phyloP scores from a whole-genome alignment of 53 echinoderm and acorn worm genomes.

The Arbacia lixula region DNA sequence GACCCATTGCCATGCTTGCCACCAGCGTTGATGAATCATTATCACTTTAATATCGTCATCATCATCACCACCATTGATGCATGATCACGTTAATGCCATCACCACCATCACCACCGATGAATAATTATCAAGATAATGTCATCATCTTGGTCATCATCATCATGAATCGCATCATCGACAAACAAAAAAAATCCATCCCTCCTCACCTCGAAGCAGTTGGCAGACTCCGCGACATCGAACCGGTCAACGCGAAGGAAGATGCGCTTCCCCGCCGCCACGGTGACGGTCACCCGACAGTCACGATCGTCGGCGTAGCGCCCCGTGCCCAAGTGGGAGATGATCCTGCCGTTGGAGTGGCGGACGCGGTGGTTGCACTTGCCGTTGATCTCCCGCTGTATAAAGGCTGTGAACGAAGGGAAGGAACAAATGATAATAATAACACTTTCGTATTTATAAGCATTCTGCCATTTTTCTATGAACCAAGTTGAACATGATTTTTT shows the following conservation, averaged over 20 bases:
- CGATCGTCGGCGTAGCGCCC: slow-evolving; percentile 79
- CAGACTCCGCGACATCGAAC: slow-evolving; percentile 86
- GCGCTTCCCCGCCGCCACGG: slow-evolving; percentile 56
- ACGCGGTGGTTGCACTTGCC: slow-evolving; percentile 81
- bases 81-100: too few relatives aligned
- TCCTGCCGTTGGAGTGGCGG: slow-evolving; percentile 69
- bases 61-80: too few relatives aligned
- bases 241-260: slow-evolving; percentile 78
- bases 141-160: too few relatives aligned
- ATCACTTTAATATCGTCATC: too few relatives aligned
- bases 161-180: too few relatives aligned
- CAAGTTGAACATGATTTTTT: too few relatives aligned
- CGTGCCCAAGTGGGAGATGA: slow-evolving; percentile 82
- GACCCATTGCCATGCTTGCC: too few relatives aligned
- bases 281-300: slow-evolving; percentile 91
- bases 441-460: background rate
- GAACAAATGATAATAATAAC: background rate
- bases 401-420: background rate
- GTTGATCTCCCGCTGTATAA: slow-evolving; percentile 34
- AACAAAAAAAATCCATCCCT: too few relatives aligned
- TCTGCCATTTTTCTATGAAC: background rate
- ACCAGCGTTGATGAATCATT: too few relatives aligned
- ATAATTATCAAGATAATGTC: too few relatives aligned
- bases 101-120: too few relatives aligned
- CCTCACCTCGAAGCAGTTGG: slow-evolving; percentile 90